These are phyloP conservation scores for Colius striatus DNA, from an alignment of 2,113 vertebrate species.

Conservation along the genomic window DNA sequence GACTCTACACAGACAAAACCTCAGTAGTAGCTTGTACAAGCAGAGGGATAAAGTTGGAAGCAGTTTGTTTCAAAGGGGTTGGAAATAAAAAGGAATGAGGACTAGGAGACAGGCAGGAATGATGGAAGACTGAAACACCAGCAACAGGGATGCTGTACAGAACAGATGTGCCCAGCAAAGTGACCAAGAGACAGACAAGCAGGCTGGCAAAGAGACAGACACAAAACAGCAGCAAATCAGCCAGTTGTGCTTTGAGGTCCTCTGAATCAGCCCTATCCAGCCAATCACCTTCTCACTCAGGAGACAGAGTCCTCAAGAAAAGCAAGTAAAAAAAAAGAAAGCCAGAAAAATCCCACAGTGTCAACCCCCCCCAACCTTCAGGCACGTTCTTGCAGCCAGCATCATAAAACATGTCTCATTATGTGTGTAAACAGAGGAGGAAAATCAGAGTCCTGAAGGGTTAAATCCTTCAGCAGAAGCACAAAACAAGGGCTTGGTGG, in stretches of 20 bases:
- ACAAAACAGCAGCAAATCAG: not conserved
- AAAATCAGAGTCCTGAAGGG: not conserved
- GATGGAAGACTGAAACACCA: not conserved
- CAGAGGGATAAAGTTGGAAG: not conserved
- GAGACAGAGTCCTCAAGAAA: not conserved
- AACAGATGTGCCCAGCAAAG: not conserved
- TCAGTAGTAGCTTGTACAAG: not conserved
- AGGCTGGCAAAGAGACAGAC: not conserved
- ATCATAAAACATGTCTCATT: not conserved
- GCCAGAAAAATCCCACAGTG: not conserved
- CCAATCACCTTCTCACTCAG: not conserved
- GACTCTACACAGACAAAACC: not conserved
- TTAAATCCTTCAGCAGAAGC: constrained; percentile 10
- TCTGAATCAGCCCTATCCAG: not conserved
- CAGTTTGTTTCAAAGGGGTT: not conserved
- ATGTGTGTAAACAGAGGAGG: not conserved
- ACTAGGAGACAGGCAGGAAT: not conserved
- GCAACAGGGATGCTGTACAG: not conserved
- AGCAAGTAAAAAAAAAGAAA: not conserved
- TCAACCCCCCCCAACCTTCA: not conserved
- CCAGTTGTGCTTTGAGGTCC: not conserved
- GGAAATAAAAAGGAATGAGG: not conserved
- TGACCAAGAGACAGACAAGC: not conserved
- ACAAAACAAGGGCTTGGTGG: not conserved
- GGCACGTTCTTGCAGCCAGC: not conserved